phyloP scores from a whole-genome alignment of 2,113 vertebrate species.

The Ciconia boyciana region DNA sequence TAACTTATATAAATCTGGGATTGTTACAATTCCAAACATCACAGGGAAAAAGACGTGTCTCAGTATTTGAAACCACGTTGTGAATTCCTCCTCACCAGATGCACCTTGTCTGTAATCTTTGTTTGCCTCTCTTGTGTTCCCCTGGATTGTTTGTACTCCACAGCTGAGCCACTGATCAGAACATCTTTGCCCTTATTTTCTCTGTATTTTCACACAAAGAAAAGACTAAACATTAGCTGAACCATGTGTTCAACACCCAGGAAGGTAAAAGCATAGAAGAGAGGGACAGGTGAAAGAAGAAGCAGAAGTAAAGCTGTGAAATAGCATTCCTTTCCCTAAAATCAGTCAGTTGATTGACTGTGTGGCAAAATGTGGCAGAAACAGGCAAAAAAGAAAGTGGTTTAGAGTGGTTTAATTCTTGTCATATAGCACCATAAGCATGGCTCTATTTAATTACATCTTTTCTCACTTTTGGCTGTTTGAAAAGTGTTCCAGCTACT shows the following conservation, averaged over 20 bases:
- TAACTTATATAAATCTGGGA: not conserved
- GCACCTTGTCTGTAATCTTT: not conserved
- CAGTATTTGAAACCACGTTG: not conserved
- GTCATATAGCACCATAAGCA: not conserved
- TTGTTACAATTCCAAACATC: not conserved
- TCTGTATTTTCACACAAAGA: not conserved
- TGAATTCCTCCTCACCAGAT: not conserved
- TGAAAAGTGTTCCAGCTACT: not conserved
- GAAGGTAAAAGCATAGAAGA: not conserved
- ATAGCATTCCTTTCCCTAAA: not conserved
- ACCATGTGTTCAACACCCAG: fast-evolving
- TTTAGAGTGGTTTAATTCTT: not conserved
- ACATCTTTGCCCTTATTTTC: not conserved
- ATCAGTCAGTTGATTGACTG: not conserved
- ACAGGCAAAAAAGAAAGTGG: not conserved
- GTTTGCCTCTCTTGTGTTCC: not conserved
- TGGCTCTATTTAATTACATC: not conserved
- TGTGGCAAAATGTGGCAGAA: not conserved
- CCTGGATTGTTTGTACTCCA: not conserved
- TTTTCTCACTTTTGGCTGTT: not conserved
- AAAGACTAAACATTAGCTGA: not conserved
- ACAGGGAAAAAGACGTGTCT: not conserved
- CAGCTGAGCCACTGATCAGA: not conserved
- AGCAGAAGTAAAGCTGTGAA: not conserved
- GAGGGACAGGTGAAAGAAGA: not conserved